A percentile compares a stretch with the other conserved stretches of the same genome.
Evolutionary conservation across 2,113 vertebrate species (phyloP).

Genomic region (Pluvialis apricaria): DNA sequence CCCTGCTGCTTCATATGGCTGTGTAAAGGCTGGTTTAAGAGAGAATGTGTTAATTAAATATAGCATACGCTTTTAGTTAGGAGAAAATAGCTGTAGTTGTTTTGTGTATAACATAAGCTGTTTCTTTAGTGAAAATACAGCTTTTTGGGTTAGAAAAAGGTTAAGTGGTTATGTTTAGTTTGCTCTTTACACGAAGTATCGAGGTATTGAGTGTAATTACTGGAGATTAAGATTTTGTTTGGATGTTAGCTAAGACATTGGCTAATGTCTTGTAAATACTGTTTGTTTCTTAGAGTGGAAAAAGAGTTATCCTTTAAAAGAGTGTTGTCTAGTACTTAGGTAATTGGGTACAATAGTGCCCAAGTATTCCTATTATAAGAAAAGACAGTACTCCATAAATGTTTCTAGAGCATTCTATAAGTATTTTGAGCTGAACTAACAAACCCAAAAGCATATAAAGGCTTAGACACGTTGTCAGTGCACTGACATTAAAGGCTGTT

Average conservation of each 20-base stretch:
- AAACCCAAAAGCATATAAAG: background rate
- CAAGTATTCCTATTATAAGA: background rate
- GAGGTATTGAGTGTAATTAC: background rate
- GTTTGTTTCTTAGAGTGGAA: background rate
- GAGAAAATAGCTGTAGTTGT: background rate
- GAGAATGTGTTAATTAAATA: background rate
- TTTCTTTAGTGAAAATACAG: background rate
- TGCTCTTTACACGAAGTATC: background rate
- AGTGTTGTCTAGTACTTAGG: background rate
- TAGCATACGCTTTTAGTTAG: background rate
- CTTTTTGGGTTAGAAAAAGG: background rate
- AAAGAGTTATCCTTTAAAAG: background rate
- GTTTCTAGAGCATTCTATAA: background rate
- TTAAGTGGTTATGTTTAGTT: background rate
- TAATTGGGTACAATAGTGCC: background rate
- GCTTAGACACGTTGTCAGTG: background rate
- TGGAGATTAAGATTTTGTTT: background rate
- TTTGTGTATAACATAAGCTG: background rate
- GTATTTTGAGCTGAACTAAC: background rate
- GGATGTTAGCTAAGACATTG: background rate
- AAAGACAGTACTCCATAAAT: background rate
- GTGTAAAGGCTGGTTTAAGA: background rate
- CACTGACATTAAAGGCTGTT: background rate
- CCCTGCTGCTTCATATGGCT: background rate
- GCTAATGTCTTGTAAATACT: background rate